phyloP scores from a whole-genome alignment of 1,140 invertebrate genomes.

The Drosophila parabipectinata region DNA sequence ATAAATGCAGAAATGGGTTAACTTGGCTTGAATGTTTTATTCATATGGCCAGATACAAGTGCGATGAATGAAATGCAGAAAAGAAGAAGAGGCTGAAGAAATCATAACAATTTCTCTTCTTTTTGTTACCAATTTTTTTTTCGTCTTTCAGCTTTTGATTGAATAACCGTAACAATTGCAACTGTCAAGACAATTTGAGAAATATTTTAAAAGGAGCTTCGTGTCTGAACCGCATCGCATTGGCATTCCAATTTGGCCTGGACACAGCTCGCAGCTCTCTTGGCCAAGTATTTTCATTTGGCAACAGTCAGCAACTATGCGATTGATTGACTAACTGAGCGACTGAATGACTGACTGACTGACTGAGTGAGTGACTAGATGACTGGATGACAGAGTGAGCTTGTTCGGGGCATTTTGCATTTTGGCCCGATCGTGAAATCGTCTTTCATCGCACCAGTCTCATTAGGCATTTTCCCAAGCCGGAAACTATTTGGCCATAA shows the following conservation, averaged over 20 bases:
- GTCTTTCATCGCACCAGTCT: constrained; percentile 55
- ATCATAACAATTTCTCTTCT: constrained; percentile 59
- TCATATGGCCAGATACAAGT: constrained; percentile 42
- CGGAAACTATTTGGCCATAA: constrained; percentile 82
- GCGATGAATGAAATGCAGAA: constrained; percentile 59
- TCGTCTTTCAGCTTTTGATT: constrained; percentile 6
- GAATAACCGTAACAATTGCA: constrained; percentile 54
- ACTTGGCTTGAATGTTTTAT: constrained; percentile 66
- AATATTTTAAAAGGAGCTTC: constrained; percentile 55
- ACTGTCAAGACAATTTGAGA: constrained; percentile 71
- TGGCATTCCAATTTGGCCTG: constrained; percentile 44
- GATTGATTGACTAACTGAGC: constrained; percentile 6
- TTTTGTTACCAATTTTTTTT: constrained; percentile 3
- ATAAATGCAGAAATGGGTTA: constrained; percentile 77
- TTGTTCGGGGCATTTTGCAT: constrained; percentile 33
- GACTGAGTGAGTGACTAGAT: constrained; percentile 29
- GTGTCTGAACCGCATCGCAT: constrained; percentile 27
- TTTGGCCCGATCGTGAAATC: constrained; percentile 63
- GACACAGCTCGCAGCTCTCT: constrained; percentile 24
- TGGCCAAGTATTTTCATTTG: constrained; percentile 48
- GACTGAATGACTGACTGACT: constrained; percentile 14
- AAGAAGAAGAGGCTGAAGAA: constrained; percentile 20
- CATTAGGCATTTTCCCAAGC: constrained; percentile 70
- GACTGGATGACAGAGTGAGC: constrained; percentile 30
- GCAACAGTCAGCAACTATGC: constrained; percentile 15